phyloP scores from a whole-genome alignment of 2,113 vertebrate genomes.

The Sardina pilchardus region DNA sequence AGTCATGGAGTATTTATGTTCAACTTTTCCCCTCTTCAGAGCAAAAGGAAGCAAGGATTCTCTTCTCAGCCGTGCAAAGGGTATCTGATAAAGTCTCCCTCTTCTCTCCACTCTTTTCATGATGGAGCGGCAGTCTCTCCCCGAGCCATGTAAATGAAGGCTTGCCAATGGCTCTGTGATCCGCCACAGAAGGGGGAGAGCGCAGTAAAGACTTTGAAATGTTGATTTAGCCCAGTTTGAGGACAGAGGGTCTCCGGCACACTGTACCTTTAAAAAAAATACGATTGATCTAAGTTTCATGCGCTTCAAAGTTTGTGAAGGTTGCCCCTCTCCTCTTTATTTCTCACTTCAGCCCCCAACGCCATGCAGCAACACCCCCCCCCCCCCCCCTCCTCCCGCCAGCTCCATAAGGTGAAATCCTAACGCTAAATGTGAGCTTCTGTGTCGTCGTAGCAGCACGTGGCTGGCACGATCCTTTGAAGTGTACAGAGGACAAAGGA shows the following conservation, averaged over 20 bases:
- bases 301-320: constrained; percentile 78
- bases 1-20: constrained; percentile 68
- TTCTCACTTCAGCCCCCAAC: background rate
- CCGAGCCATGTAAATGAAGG: constrained; percentile 79
- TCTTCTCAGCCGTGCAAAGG: constrained; percentile 59
- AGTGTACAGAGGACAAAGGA: constrained; percentile 57
- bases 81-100: constrained; percentile 50
- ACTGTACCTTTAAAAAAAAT: constrained; percentile 74
- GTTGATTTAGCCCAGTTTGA: constrained; percentile 72
- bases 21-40: constrained; percentile 12
- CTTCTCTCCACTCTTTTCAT: constrained; percentile 49
- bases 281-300: constrained; percentile 80
- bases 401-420: constrained; percentile 50
- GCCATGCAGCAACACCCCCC: constrained; percentile 34
- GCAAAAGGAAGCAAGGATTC: constrained; percentile 65
- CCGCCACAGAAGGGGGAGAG: constrained; percentile 71
- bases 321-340: constrained; percentile 61
- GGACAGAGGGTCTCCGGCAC: constrained; percentile 67
- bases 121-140: constrained; percentile 62
- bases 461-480: constrained; percentile 57
- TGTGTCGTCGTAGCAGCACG: constrained; percentile 62
- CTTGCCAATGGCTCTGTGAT: constrained; percentile 76
- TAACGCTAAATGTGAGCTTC: constrained; percentile 73
- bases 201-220: constrained; percentile 80
- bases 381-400: background rate